Evolutionary conservation across 2,888 invertebrate species (phyloP), one percentile per base, ranked within the genome.

Genomic region (Meiosimyza decipiens): DNA sequence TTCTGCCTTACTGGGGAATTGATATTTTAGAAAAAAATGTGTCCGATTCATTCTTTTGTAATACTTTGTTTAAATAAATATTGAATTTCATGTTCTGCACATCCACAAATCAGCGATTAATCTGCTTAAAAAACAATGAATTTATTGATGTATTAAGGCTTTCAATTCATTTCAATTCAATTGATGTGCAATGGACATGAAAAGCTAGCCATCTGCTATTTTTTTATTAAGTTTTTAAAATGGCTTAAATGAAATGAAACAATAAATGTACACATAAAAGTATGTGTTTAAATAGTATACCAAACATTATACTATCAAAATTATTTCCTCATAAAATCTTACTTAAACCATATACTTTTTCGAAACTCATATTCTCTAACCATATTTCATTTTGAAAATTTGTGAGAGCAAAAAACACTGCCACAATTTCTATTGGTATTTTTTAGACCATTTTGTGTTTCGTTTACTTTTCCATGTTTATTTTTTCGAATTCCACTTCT

Each of bases 81-180:
- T 7, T 18, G 7, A 3, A 55, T 28, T 28, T 28, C 28, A 28
- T 28, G 4, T 28, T 28, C 28, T n/a, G 3, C 4, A 1, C 16
- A 12, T 3, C 55, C 57, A 40, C 57, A 59, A 28, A 62, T 62
- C 62, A 33, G 18, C 13, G 62, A 40, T 40, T 62, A 15, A 62
- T 22, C 12, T 12, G 28, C 12, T 22, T n/a, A 62, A 62, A 40
- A 15, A 28, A 22, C 55, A 50, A 57, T 12, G 49, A 54, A 60
- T 47, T 16, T 5, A 59, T 13, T 40, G 54, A 16, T 52, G 67
- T 47, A 5, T 22, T 15, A 28, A 67, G 18, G n/a, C 33, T 51
- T 59, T 51, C 18, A 51, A 49, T 71, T 51, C 9, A 28, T 57
- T 72, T 67, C 18, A 55, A 55, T 55, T 55, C 55, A 16, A 55